phyloP scores from a whole-genome alignment of 2,888 invertebrate genomes.

The Acanthosepion pharaonis region DNA sequence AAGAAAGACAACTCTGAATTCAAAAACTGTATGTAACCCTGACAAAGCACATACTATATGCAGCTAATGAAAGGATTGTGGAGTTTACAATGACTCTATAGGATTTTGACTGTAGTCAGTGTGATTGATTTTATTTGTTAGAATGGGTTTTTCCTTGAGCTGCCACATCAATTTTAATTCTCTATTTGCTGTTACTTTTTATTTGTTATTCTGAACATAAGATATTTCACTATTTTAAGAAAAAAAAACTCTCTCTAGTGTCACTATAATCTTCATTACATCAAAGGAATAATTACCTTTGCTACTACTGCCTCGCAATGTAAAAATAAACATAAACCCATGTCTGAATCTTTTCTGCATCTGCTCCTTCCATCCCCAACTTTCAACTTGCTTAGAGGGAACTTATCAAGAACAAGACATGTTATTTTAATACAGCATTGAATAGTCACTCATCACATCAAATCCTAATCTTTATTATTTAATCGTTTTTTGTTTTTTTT shows the following conservation, averaged over 20 bases:
- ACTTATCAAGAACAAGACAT: not conserved
- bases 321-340: not conserved
- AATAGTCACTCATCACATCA: not conserved
- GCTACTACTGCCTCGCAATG: not conserved
- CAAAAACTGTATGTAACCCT: too few relatives aligned
- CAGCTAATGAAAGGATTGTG: too few relatives aligned
- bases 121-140: too few relatives aligned
- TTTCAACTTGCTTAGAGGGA: not conserved
- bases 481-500: not conserved
- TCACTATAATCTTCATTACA: not conserved
- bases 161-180: too few relatives aligned
- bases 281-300: conserved; percentile 12
- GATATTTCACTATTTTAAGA: too few relatives aligned
- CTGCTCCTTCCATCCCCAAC: not conserved
- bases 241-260: too few relatives aligned
- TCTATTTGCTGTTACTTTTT: not conserved
- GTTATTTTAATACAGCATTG: not conserved
- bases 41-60: too few relatives aligned
- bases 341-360: not conserved
- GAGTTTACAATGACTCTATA: too few relatives aligned
- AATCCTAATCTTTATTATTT: not conserved
- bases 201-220: too few relatives aligned
- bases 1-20: too few relatives aligned
- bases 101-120: too few relatives aligned
- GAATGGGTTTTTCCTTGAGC: too few relatives aligned